phyloP scores from a whole-genome alignment of 2,113 vertebrate genomes.

The Elephas maximus region DNA sequence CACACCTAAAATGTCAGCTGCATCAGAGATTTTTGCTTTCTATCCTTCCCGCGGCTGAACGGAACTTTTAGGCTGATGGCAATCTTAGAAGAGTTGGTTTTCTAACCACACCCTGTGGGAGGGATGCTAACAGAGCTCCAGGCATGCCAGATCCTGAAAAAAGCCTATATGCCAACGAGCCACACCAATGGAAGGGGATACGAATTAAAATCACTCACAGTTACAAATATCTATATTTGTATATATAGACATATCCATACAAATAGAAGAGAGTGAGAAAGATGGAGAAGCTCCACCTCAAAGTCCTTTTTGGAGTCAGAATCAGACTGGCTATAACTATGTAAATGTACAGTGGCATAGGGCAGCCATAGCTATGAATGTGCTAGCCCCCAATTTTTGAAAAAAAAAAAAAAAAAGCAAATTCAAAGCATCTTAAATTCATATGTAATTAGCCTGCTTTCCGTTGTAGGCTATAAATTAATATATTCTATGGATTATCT shows the following conservation, averaged over 20 bases:
- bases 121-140: slow-evolving; percentile 65
- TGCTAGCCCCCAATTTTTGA: not conserved
- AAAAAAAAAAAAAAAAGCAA: slow-evolving; percentile 52
- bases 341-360: not conserved
- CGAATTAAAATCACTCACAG: not conserved
- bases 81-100: slow-evolving; percentile 64
- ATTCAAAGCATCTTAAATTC: slow-evolving; percentile 12
- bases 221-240: not conserved
- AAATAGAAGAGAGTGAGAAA: rapidly evolving
- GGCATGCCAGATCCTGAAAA: not conserved
- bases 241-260: not conserved
- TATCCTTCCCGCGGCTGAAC: slow-evolving; percentile 63
- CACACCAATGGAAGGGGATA: not conserved
- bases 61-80: slow-evolving; percentile 68
- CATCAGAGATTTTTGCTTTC: slow-evolving; percentile 79
- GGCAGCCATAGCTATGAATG: not conserved
- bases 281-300: not conserved
- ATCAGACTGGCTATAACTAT: not conserved
- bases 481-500: not conserved
- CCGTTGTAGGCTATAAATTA: not conserved
- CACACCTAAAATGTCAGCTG: slow-evolving; percentile 83
- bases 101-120: slow-evolving; percentile 65
- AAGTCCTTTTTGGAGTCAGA: slow-evolving; percentile 39
- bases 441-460: not conserved
- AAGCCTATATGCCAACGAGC: not conserved